These are phyloP conservation scores for Paratrypauchen microcephalus DNA, from an alignment of 2,797 vertebrate species.

Conservation along the genomic window DNA sequence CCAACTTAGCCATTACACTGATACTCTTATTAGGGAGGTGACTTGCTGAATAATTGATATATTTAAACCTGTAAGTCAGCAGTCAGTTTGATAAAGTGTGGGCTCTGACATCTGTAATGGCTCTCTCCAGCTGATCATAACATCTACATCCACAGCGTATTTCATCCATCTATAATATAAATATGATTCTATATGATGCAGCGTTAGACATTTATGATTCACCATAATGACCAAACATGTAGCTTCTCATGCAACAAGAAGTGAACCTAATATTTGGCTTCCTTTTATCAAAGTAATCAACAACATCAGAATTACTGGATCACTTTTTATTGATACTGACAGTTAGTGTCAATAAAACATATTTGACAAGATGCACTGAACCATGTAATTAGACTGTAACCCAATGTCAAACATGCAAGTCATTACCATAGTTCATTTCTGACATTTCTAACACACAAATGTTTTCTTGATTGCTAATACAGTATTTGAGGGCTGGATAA, in stretches of 20 bases:
- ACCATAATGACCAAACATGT: background rate
- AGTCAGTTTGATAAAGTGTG: slow-evolving; percentile 26
- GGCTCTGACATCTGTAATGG: slow-evolving; percentile 36
- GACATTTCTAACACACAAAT: background rate
- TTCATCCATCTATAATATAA: slow-evolving; percentile 6
- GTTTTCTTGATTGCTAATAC: background rate
- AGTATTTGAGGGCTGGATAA: background rate
- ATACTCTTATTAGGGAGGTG: slow-evolving; percentile 43
- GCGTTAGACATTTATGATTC: background rate
- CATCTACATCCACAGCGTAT: slow-evolving; percentile 15
- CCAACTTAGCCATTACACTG: slow-evolving; percentile 28
- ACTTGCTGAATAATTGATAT: slow-evolving; percentile 57
- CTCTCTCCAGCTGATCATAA: slow-evolving; percentile 37
- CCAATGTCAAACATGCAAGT: background rate
- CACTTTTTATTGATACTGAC: too few species aligned
- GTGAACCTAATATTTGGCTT: too few species aligned
- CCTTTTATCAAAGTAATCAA: too few species aligned
- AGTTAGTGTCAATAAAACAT: too few species aligned
- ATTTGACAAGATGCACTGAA: background rate
- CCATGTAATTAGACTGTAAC: background rate
- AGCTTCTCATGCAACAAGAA: background rate
- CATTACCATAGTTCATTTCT: background rate
- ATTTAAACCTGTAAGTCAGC: slow-evolving; percentile 46
- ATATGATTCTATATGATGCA: slow-evolving; percentile 1
- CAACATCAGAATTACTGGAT: too few species aligned